Evolutionary conservation across 2,113 vertebrate species (phyloP), one percentile per base, ranked within the genome.

Genomic region (Oncorhynchus gorbuscha): DNA sequence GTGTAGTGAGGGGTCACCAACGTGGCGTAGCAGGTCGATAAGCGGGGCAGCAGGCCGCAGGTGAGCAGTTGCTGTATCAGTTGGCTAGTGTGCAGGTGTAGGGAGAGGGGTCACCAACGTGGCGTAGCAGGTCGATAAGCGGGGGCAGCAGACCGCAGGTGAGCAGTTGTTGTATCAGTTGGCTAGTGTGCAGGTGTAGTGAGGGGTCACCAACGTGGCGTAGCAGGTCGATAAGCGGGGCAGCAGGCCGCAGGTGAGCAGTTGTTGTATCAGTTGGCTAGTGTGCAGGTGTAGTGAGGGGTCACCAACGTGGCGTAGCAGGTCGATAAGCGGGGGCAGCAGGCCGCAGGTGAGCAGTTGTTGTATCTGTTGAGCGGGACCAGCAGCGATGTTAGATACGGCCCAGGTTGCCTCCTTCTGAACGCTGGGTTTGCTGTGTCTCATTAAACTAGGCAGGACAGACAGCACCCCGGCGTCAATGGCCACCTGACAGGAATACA

Each of bases 371-470:
- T 86, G 87, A 35, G 75, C 74, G 0, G 96, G 93, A 2, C 98
- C 97, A 1, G 97, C 96, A 0, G 96, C 95, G 0, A 99, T 95
- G 30, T 98, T 98, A 30, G 96, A 97, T 80, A 99, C 86, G 0
- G 88, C 45, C 96, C 97, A 98, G 0, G 94, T 92, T 0, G 96
- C 96, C 77, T 98, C 96, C 83, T 97, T 98, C 92, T 97, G 96
- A 72, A 99, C 83, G 0, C 85, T 87, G 26, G 92, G 0, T 84
- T 92, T 96, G 0, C 49, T 12, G 35, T 98, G 95, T 1, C 55
- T 84, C 89, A 99, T 91, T 28, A 98, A 94, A 0, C 35, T 26
- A 0, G 95, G 94, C 18, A 99, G 87, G 9, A 92, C 70, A 0
- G 72, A 66, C 61, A 99, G 75, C 51, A 95, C 75, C 0, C 96